These are phyloP conservation scores for Liasis olivaceus DNA, from an alignment of 2,797 vertebrate genomes.

Conservation along the genomic window DNA sequence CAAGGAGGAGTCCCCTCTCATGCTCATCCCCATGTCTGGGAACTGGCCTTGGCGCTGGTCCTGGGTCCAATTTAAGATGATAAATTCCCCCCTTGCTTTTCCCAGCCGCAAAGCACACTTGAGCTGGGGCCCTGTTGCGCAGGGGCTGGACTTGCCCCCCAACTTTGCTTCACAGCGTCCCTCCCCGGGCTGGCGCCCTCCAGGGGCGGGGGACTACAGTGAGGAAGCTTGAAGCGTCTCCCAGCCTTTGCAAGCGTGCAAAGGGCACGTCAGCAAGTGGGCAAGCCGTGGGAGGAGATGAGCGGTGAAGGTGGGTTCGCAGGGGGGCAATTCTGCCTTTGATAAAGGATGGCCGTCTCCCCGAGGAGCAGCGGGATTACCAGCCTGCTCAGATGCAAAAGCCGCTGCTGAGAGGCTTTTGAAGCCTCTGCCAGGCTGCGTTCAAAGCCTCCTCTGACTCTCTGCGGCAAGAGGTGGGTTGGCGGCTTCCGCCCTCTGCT, in stretches of 20 bases:
- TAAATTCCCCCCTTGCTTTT: not conserved
- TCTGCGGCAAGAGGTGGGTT: not conserved
- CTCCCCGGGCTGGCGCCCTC: not conserved
- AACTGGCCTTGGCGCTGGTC: too few species aligned
- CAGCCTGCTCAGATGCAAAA: not conserved
- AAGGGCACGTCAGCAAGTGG: not conserved
- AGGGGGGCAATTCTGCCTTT: not conserved
- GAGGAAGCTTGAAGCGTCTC: too few species aligned
- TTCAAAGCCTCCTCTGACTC: not conserved
- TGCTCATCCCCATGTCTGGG: too few species aligned
- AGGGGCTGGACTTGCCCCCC: too few species aligned
- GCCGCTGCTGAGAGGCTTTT: not conserved
- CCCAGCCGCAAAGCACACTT: too few species aligned
- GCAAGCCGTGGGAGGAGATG: not conserved
- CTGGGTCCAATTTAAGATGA: not conserved
- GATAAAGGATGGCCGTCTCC: not conserved
- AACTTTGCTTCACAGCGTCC: not conserved
- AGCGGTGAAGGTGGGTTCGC: not conserved
- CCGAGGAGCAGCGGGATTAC: not conserved
- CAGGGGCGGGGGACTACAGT: too few species aligned
- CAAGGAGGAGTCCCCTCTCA: too few species aligned
- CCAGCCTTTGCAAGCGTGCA: too few species aligned
- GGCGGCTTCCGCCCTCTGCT: not conserved
- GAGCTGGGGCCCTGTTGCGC: not conserved
- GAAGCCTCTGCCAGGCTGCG: not conserved